phyloP scores from a whole-genome alignment of 2,797 vertebrate species.

The Rhinoraja longicauda region DNA sequence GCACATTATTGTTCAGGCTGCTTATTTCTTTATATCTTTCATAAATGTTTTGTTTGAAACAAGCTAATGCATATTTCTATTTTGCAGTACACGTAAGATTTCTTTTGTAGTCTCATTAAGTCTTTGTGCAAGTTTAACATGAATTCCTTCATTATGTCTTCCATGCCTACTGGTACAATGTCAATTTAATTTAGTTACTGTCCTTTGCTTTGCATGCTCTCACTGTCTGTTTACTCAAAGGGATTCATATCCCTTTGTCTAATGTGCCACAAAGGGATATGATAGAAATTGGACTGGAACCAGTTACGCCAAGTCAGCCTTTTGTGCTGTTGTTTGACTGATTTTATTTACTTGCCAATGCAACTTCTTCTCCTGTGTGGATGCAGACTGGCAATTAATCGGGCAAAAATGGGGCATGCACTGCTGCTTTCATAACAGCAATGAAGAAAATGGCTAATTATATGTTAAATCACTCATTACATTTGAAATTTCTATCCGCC shows the following conservation, averaged over 20 bases:
- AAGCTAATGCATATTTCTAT: background rate
- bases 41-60: background rate
- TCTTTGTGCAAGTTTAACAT: background rate
- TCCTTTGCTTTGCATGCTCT: background rate
- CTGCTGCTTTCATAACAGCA: background rate
- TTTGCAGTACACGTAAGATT: background rate
- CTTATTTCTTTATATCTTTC: background rate
- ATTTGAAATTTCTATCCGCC: background rate
- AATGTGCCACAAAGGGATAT: background rate
- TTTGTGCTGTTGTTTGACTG: background rate
- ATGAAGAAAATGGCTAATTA: background rate
- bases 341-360: too few species aligned
- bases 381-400: background rate
- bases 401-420: background rate
- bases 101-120: background rate
- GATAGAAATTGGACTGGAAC: background rate
- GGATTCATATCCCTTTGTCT: too few species aligned
- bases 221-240: background rate
- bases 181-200: background rate
- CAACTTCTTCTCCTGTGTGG: background rate
- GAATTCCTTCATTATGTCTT: background rate
- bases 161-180: background rate
- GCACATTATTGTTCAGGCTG: background rate
- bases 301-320: background rate
- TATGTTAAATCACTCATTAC: background rate